Evolutionary conservation across 2,888 invertebrate genomes (phyloP), one percentile per base, ranked within the genome.

Genomic region (Drosophila mulleri): DNA sequence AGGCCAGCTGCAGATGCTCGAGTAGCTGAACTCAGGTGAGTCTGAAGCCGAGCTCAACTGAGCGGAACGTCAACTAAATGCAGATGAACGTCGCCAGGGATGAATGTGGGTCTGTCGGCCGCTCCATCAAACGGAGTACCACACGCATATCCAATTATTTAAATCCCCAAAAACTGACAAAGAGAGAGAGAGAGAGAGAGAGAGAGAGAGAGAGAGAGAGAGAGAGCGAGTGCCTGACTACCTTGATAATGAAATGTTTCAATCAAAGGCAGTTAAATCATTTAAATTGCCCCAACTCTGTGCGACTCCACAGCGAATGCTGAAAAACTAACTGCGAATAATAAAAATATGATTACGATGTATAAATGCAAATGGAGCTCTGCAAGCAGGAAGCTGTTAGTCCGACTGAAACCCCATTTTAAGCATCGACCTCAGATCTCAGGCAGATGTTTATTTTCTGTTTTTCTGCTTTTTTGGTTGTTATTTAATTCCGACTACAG

Each of bases 141-240:
- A 90, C 90, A 91, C 90, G 90, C 90, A 90, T 86, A 91, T 90
- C 90, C 90, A 91, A 90, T 90, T 90, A 90, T 89, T 89, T 89
- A 90, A 90, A 90, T 89, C 76, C 65, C 78, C 76, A 45, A 63
- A 70, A 65, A 47, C 35, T n/a, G 32, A 14, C 44, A 20, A 20
- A 44, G 12, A n/a, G 58, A 35, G 12, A 56, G 26, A 26, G 1
- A 23, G 32, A 23, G 20, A 23, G 2, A 23, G 20, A 23, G 20
- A 23, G 20, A 23, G 11, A 14, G 7, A 58, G 32, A 35, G 18
- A 12, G 14, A 16, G 23, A 56, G 18, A 47, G 29, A 39, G 42
- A 66, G 5, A 26, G 39, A 39, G 39, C 64, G 26, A n/a, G 52
- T 32, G 18, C 20, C 67, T 58, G 64, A 65, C 66, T 77, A 59